Evolutionary conservation across 1,140 invertebrate species (phyloP), one percentile per base, ranked within the genome.

Genomic region (Globodera ellingtonae): DNA sequence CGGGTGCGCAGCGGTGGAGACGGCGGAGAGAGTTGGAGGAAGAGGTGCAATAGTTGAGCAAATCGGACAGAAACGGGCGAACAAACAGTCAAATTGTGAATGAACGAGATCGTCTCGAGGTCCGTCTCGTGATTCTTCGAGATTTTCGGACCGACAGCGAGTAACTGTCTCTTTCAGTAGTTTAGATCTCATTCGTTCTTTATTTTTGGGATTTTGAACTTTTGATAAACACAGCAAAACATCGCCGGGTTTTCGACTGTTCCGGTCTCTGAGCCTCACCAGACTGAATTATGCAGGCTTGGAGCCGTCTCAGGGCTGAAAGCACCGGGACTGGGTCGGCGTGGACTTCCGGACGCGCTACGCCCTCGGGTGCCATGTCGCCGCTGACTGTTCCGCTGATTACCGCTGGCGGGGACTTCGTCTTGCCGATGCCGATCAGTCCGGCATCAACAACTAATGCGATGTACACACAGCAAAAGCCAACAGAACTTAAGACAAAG

Each of bases 1-100:
- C 52, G 46, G 75, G 75, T 10, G 56, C 56, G 47, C 52, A 24
- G n/a, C 75, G 75, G 48, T 77, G 75, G 75, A 77, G 62, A 77
- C 65, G 62, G 10, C 24, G 35, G 6, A 62, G 48, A 50, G 75
- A 77, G 47, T 67, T 77, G 48, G 75, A 77, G 7, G 62, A 77
- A 52, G 75, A 77, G 35, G 75, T 77, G 65, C n/a, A 10, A 18
- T 15, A 70, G 21, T 8, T 8, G 66, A 44, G 18, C 9, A 18
- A n/a, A 69, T 10, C 66, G 66, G 35, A 52, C 8, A 52, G 52
- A 9, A 35, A 10, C 52, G 52, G 52, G 52, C 52, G 52, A 15
- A 15, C 52, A 52, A 15, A 35, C 35, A 35, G 35, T 35, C 35
- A 15, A 52, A 52, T 52, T 9, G 52, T 15, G 8, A 10, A 10